phyloP scores from a whole-genome alignment of 2,113 vertebrate genomes.

The Amazona guildingii region DNA sequence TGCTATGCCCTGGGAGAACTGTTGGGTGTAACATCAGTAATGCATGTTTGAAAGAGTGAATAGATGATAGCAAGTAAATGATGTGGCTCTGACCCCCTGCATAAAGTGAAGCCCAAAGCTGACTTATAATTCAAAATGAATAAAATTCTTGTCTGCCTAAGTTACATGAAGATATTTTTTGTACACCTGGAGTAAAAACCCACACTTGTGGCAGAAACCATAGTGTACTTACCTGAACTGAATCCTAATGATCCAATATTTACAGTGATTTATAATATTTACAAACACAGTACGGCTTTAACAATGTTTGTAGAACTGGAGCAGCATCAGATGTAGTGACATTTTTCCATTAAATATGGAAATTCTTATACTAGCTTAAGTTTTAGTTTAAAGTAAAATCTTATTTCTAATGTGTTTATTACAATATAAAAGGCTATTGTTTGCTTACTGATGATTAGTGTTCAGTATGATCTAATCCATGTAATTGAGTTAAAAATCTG shows the following conservation, averaged over 20 bases:
- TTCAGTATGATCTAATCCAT: not conserved
- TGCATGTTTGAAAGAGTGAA: not conserved
- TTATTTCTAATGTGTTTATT: not conserved
- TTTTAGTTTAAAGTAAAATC: not conserved
- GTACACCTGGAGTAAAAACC: not conserved
- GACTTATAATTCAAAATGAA: not conserved
- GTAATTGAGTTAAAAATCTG: not conserved
- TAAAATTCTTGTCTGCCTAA: not conserved
- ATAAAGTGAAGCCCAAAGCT: not conserved
- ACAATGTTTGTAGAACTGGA: not conserved
- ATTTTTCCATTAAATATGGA: not conserved
- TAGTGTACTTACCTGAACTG: not conserved
- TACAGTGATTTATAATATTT: not conserved
- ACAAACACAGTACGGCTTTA: not conserved
- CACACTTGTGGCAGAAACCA: not conserved
- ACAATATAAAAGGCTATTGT: not conserved
- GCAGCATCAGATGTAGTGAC: not conserved
- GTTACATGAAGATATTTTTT: not conserved
- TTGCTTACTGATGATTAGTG: not conserved
- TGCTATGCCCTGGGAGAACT: not conserved
- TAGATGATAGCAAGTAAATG: not conserved
- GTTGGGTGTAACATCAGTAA: not conserved
- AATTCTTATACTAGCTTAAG: not conserved
- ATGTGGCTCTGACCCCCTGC: not conserved
- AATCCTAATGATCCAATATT: not conserved